A percentile compares a stretch with the other conserved stretches of the same genome.
These are phyloP conservation scores for Plodia interpunctella DNA, from an alignment of 1,140 invertebrate genomes.

Conservation along the genomic window DNA sequence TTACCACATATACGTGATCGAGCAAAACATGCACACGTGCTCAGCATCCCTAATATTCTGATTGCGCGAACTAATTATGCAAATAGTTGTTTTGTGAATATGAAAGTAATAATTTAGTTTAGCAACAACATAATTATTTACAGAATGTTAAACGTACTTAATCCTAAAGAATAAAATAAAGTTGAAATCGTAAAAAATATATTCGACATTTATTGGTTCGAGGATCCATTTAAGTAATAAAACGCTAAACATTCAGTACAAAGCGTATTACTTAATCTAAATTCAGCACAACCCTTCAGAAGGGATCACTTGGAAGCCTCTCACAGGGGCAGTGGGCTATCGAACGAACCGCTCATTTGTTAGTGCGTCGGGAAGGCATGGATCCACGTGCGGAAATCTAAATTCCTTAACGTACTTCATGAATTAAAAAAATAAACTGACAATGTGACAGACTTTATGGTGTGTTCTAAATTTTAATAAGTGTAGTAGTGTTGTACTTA, in stretches of 20 bases:
- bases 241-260: conserved; percentile 16
- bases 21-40: conserved; percentile 12
- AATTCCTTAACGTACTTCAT: conserved; percentile 32
- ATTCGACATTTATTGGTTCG: too few species aligned
- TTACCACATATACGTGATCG: conserved; percentile 15
- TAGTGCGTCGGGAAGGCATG: conserved; percentile 55
- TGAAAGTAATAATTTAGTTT: neutral
- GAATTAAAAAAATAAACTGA: conserved; percentile 37
- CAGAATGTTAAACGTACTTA: too few species aligned
- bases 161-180: too few species aligned
- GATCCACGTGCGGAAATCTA: conserved; percentile 63
- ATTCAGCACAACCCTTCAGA: conserved; percentile 63
- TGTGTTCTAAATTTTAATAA: neutral
- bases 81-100: neutral
- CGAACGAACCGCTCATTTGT: conserved; percentile 70
- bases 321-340: conserved; percentile 76
- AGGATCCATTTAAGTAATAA: conserved; percentile 22
- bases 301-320: conserved; percentile 55
- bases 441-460: neutral
- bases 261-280: conserved; percentile 36
- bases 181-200: too few species aligned
- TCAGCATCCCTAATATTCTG: neutral
- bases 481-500: conserved; percentile 40
- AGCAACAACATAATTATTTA: too few species aligned
- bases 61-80: neutral